Evolutionary conservation across 2,797 vertebrate species (phyloP), one percentile per base, ranked within the genome.

Genomic region (Oreonectes daqikongensis): DNA sequence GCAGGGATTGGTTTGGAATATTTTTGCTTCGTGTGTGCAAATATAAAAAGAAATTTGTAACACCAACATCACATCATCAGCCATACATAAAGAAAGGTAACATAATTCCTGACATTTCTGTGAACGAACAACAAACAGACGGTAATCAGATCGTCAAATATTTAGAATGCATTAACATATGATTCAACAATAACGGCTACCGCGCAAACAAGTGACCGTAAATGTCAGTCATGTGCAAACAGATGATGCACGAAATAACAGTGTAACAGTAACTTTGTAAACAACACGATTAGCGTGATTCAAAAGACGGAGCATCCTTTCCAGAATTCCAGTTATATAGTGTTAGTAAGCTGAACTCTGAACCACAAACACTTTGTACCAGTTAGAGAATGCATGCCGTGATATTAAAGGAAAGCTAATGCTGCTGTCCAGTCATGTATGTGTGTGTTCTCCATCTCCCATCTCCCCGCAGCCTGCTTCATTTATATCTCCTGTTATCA

Each of bases 391-490:
- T 30, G 24, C 17, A 63, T 61, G 12, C 74, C 61, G 81, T 79
- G 78, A 82, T 85, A 86, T 82, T 81, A 75, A 85, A 79, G 74
- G 76, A 69, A 78, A 82, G 73, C 73, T 84, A 72, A 81, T 81
- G 81, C 77, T 61, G 63, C 63, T 6, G 66, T 77, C 77, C 71
- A 61, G 20, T 66, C 44, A 59, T 17, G 72, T 52, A 72, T 61
- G 68, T 60, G 52, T 15, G 72, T 52, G 75, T 64, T 66, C 60
- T 75, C 79, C n/a, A n/a, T n/a, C n/a, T n/a, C 71, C 15, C 71
- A 69, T 69, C 69, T 79, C 64, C 74, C 44, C 14, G 28, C 67
- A 70, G 77, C 72, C 77, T 46, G 61, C 59, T 60, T 69, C 79
- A 83, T 83, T 82, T 81, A 77, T 66, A 86, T 78, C 68, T 68